phyloP scores from a whole-genome alignment of 30 jellyfish, hydroid and myxozoan species.

The Hydractinia echinata region DNA sequence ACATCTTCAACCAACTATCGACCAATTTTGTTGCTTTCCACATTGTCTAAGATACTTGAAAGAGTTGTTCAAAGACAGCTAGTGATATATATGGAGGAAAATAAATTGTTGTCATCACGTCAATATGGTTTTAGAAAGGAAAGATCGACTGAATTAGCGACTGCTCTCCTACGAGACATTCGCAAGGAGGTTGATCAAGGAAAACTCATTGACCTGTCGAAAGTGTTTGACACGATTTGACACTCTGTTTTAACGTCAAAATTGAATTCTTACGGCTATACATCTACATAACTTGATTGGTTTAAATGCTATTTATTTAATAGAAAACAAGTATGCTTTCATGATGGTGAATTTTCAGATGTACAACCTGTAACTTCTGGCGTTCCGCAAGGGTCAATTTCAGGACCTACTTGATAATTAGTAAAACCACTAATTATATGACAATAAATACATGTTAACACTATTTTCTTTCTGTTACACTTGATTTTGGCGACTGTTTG shows the following conservation, averaged over 20 bases:
- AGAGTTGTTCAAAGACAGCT: conserved; percentile 59
- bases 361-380: conserved; percentile 1
- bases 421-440: too few species aligned
- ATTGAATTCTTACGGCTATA: conserved; percentile 36
- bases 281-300: conserved; percentile 56
- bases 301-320: conserved; percentile 50
- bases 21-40: too few species aligned
- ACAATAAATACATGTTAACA: too few species aligned
- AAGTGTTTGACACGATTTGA: conserved; percentile 53
- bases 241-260: conserved; percentile 40
- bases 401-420: conserved; percentile 42
- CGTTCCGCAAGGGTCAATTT: conserved; percentile 42
- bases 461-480: conserved; percentile 29
- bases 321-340: conserved; percentile 6
- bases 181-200: conserved; percentile 60
- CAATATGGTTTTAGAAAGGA: conserved; percentile 53
- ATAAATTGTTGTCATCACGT: conserved; percentile 46
- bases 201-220: conserved; percentile 52
- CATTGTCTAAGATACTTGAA: conserved; percentile 9
- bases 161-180: conserved; percentile 54
- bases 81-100: conserved; percentile 54
- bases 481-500: conserved; percentile 60
- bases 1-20: too few species aligned
- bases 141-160: conserved; percentile 61
- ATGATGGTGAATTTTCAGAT: background rate